Evolutionary conservation across 2,797 vertebrate species (phyloP), one percentile per base, ranked within the genome.

Genomic region (Acrocephalus scirpaceus): DNA sequence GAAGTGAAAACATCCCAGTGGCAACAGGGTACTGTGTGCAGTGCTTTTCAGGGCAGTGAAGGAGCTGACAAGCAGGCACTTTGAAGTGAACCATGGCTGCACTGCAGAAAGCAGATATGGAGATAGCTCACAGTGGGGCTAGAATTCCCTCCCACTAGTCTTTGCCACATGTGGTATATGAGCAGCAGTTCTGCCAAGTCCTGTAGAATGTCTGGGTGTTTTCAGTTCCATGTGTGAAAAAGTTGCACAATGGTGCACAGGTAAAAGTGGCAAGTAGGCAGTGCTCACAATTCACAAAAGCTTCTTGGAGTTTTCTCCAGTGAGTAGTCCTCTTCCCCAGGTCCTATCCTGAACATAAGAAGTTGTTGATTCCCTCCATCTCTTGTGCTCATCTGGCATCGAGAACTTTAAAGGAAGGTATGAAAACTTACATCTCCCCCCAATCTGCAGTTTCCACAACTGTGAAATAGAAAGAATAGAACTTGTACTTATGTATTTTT

Each of bases 291-390:
- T 13, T 29, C 50, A 19, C 34, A 53, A 32, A 9, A 54, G 3
- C 15, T 51, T 64, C 19, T 32, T 27, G 25, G 51, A 62, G 18
- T 19, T 47, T 84, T 82, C 47, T 45, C 22, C 17, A 34, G 7
- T 14, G 18, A 54, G 27, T 25, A 32, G 21, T 40, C 3, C 8
- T 16, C n/a, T 88, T 76, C 12, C 17, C 10, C 29, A 45, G 13
- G 34, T 60, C 12, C n/a, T 60, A 1, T 60, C 23, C 36, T 45
- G 38, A 78, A 20, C 21, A 42, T 0, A 0, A 40, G 17, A 45
- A 58, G 5, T 13, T 66, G 34, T 16, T 75, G 32, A 26, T 50
- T 54, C 26, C 11, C 9, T 40, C 4, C 16, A 20, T 54, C 12
- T 42, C 16, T 62, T 56, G 36, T 48, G 22, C 27, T 78, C 27